Conservation (phyloP, 2,888 invertebrate genomes). For the Patella ulyssiponensis region DNA sequence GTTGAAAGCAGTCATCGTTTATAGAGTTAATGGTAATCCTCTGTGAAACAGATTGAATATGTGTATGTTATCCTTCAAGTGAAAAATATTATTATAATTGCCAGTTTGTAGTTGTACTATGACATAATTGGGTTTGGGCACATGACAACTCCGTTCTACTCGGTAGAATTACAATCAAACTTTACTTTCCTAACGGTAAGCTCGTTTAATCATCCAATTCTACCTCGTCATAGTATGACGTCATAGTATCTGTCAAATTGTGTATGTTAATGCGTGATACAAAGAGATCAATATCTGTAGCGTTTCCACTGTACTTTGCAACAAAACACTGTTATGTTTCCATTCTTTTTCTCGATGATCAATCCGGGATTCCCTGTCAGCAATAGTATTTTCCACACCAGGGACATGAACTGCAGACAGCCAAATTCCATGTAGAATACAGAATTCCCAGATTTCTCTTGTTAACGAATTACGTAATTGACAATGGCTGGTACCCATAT, state of each 20-base stretch:
- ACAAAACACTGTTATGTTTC: slow-evolving; percentile 19
- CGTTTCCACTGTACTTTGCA: slow-evolving; percentile 8
- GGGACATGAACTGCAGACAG: slow-evolving; percentile 23
- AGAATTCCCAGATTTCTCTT: slow-evolving; percentile 23
- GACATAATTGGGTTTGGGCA: too few species aligned
- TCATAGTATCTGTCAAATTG: slow-evolving; percentile 19
- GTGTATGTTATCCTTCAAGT: too few species aligned
- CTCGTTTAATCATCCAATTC: too few species aligned
- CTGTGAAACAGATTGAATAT: too few species aligned
- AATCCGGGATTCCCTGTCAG: slow-evolving; percentile 18
- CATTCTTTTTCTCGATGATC: slow-evolving; percentile 23
- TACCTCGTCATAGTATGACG: too few species aligned
- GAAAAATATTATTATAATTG: too few species aligned
- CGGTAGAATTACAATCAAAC: too few species aligned
- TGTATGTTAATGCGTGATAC: slow-evolving; percentile 28
- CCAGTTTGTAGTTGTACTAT: too few species aligned
- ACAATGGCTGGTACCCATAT: slow-evolving; percentile 18
- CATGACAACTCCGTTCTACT: too few species aligned
- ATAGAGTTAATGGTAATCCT: too few species aligned
- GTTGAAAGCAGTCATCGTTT: too few species aligned
- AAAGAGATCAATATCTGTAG: slow-evolving; percentile 29
- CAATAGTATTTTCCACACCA: slow-evolving; percentile 21
- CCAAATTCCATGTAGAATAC: slow-evolving; percentile 23
- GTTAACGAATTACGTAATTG: slow-evolving; percentile 12
- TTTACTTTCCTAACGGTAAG: too few species aligned